phyloP scores from a whole-genome alignment of 2,888 invertebrate species.

The Scaptomyza parva region DNA sequence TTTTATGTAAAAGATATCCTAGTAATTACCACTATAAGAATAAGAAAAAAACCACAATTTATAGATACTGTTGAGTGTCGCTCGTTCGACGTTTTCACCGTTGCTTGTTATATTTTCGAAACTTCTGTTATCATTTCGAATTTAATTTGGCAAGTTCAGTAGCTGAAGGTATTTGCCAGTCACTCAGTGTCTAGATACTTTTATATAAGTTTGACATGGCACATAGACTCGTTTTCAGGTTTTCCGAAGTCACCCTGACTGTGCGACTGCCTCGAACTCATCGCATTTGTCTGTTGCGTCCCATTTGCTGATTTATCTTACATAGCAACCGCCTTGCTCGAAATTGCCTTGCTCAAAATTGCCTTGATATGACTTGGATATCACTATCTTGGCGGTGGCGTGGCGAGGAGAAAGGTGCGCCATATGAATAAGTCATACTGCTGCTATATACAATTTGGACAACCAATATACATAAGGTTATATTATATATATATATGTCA shows the following conservation, averaged over 20 bases:
- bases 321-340: constrained; percentile 80
- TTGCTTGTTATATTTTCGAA: constrained; percentile 61
- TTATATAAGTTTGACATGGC: constrained; percentile 2
- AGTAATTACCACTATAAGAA: neutral
- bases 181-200: neutral
- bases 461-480: constrained; percentile 77
- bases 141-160: constrained; percentile 59
- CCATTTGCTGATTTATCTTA: constrained; percentile 83
- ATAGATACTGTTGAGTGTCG: constrained; percentile 20
- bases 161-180: constrained; percentile 21
- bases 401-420: constrained; percentile 30
- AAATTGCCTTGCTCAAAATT: constrained; percentile 80
- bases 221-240: constrained; percentile 22
- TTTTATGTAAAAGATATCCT: neutral
- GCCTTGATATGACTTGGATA: constrained; percentile 53
- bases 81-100: constrained; percentile 65
- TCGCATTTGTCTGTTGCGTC: constrained; percentile 24
- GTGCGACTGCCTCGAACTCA: neutral
- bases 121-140: constrained; percentile 80
- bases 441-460: constrained; percentile 71
- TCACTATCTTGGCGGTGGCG: constrained; percentile 56
- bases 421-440: constrained; percentile 36
- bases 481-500: too few species aligned
- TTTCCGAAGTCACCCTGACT: constrained; percentile 13
- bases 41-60: constrained; percentile 46